phyloP scores from a whole-genome alignment of 1,140 invertebrate species.

The Metopolophium dirhodum region DNA sequence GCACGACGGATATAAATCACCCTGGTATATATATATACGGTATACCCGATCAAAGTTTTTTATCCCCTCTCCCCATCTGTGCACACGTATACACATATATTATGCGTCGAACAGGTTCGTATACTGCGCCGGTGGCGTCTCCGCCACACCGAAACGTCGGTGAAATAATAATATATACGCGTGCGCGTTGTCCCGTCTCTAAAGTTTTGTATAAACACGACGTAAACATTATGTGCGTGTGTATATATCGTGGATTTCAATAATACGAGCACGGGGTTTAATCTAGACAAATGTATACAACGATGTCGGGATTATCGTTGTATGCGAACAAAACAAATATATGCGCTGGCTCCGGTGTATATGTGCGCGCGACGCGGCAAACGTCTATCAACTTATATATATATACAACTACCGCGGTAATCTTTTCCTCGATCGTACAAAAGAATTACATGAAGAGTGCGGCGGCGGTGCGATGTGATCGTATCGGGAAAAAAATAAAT shows the following conservation, averaged over 20 bases:
- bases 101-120: neutral
- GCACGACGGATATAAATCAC: neutral
- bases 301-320: neutral
- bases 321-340: slow-evolving; percentile 4
- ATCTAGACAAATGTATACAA: slow-evolving; percentile 26
- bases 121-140: too few relatives aligned
- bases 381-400: too few relatives aligned
- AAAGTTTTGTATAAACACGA: neutral
- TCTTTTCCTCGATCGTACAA: neutral
- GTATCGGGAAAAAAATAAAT: neutral
- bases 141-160: neutral
- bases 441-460: neutral
- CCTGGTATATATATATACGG: too few relatives aligned
- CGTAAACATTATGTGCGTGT: neutral
- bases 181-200: neutral
- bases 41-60: neutral
- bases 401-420: neutral
- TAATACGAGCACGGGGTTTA: neutral
- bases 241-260: slow-evolving; percentile 30
- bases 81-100: neutral
- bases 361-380: too few relatives aligned
- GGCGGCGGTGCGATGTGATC: neutral
- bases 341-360: neutral
- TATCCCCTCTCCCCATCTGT: neutral
- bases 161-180: neutral